Evolutionary conservation across 2,113 vertebrate species (phyloP).

Genomic region (Climacteris rufus): DNA sequence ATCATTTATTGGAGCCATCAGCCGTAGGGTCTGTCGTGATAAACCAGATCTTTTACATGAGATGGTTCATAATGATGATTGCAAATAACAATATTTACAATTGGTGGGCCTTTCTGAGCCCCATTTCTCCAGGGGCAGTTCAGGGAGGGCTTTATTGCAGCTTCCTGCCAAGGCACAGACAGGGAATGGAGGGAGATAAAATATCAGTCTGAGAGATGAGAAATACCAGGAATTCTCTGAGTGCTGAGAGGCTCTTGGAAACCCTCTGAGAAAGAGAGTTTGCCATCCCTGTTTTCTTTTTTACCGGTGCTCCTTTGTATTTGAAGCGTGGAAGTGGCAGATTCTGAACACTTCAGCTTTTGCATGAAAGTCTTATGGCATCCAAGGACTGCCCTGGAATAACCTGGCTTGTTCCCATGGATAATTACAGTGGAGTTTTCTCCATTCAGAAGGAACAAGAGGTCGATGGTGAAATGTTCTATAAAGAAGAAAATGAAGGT

Average conservation of each 20-base stretch:
- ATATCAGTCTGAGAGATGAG: neutral
- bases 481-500: neutral
- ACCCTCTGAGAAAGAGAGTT: neutral
- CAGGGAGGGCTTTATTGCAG: neutral
- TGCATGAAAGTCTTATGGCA: rapidly evolving
- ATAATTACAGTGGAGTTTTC: neutral
- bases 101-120: neutral
- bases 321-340: neutral
- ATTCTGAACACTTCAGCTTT: neutral
- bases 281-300: neutral
- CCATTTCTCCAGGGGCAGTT: neutral
- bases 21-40: neutral
- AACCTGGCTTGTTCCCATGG: neutral
- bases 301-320: neutral
- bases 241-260: neutral
- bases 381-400: neutral
- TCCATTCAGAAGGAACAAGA: neutral
- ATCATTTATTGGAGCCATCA: neutral
- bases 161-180: neutral
- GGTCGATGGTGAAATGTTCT: neutral
- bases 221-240: neutral
- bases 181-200: neutral
- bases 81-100: rapidly evolving
- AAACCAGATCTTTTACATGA: rapidly evolving
- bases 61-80: neutral